A percentile compares a stretch with the other conserved stretches of the same genome.
Conservation (phyloP, 2,113 vertebrate species). For the Pelobates fuscus region DNA sequence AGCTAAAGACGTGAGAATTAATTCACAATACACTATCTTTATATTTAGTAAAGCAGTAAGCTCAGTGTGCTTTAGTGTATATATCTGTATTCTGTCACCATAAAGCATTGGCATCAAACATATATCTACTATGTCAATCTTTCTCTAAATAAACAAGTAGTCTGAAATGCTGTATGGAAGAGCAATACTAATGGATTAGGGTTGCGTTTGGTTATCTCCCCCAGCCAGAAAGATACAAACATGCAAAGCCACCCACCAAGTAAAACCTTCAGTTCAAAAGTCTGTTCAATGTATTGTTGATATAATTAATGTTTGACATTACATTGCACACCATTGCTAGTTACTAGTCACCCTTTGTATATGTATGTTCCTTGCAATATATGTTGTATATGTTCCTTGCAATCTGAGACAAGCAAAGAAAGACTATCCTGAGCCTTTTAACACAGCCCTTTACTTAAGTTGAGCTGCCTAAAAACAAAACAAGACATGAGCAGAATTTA, state of each 20-base stretch:
- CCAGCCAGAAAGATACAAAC: slow-evolving; percentile 41
- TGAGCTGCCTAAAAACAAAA: no score
- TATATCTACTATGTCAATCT: slow-evolving; percentile 42
- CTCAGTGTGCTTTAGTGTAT: slow-evolving; percentile 14
- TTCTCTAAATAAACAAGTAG: slow-evolving; percentile 31
- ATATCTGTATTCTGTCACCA: slow-evolving; percentile 44
- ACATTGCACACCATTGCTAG: slow-evolving; percentile 28
- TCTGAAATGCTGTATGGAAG: slow-evolving; percentile 28
- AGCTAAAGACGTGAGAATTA: slow-evolving; percentile 1
- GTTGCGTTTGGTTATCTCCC: slow-evolving; percentile 42
- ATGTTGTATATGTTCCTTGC: not conserved
- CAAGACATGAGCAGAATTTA: no score
- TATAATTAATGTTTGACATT: slow-evolving; percentile 35
- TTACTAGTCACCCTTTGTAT: slow-evolving; percentile 24
- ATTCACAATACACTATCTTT: slow-evolving; percentile 29
- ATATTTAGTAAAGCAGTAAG: slow-evolving; percentile 6
- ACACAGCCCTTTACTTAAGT: no score
- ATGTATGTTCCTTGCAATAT: not conserved
- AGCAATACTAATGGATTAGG: slow-evolving; percentile 43
- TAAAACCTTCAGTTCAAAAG: slow-evolving; percentile 30
- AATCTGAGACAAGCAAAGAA: slow-evolving; percentile 13
- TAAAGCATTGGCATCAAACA: slow-evolving; percentile 41
- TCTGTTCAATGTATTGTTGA: slow-evolving; percentile 22
- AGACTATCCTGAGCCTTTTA: not conserved
- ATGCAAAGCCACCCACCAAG: slow-evolving; percentile 44